Evolutionary conservation across 2,113 vertebrate species (phyloP).

Genomic region (Nerophis lumbriciformis): DNA sequence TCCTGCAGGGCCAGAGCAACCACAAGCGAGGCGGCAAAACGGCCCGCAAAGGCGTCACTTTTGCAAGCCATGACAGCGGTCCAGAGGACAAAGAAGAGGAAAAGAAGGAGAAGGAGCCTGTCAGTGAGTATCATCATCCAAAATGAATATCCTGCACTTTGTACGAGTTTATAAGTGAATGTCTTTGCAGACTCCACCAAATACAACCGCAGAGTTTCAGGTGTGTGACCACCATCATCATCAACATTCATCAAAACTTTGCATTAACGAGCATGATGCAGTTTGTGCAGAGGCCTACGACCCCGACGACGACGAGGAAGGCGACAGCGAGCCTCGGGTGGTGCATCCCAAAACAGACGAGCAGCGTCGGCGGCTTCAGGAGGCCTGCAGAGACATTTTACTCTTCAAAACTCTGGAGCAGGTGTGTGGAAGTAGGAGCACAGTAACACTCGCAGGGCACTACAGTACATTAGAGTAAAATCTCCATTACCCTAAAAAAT

Average conservation of each 20-base stretch:
- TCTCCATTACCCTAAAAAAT: no score
- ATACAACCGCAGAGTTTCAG: constrained; percentile 87
- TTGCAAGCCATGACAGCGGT: constrained; percentile 35
- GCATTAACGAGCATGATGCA: constrained; percentile 36
- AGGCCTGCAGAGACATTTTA: constrained; percentile 89
- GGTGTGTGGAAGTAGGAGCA: constrained; percentile 58
- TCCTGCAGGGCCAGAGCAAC: constrained; percentile 64
- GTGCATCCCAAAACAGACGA: constrained; percentile 90
- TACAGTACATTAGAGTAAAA: no score
- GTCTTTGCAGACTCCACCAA: constrained; percentile 75
- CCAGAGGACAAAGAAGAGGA: constrained; percentile 35
- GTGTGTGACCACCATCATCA: constrained; percentile 59
- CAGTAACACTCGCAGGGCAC: no score
- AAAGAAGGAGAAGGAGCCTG: constrained; percentile 40
- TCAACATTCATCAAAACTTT: background rate
- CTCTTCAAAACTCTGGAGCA: constrained; percentile 93
- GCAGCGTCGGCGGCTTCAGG: constrained; percentile 86
- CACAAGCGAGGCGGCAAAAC: constrained; percentile 23
- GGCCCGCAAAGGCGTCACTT: constrained; percentile 40
- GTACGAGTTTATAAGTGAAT: background rate
- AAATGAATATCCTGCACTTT: no score
- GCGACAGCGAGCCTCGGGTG: constrained; percentile 81
- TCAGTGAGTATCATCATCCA: constrained; percentile 41
- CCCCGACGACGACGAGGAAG: constrained; percentile 87
- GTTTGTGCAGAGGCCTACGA: constrained; percentile 93